These are phyloP conservation scores for Sardinella longiceps DNA, from an alignment of 2,797 vertebrate species.

Conservation along the genomic window DNA sequence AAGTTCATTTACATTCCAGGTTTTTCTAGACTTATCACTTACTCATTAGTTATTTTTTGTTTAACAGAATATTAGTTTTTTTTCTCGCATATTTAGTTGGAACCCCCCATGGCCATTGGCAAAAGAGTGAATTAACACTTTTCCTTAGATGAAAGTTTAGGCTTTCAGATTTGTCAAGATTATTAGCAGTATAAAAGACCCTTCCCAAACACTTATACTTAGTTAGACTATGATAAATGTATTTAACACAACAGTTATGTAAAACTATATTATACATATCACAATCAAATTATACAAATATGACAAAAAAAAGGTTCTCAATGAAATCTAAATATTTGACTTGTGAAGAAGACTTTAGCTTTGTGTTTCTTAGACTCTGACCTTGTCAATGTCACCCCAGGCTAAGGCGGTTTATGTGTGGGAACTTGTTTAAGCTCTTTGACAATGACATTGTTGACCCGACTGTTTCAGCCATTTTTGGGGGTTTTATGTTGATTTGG, in stretches of 20 bases:
- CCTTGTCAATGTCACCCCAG: conserved; percentile 15
- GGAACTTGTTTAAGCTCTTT: background rate
- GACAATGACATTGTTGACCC: background rate
- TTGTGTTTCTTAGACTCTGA: background rate
- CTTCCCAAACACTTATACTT: background rate
- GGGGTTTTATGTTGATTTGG: background rate
- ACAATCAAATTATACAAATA: background rate
- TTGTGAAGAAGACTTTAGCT: background rate
- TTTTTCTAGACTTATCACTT: background rate
- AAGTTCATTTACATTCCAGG: background rate
- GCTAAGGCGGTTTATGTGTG: conserved; percentile 8
- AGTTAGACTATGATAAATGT: background rate
- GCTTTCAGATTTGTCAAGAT: background rate
- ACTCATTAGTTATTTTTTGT: background rate
- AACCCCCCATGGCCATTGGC: background rate
- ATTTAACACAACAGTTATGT: background rate
- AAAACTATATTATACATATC: background rate
- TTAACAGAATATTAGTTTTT: background rate
- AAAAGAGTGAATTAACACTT: background rate
- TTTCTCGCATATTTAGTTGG: background rate
- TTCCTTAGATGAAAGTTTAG: background rate
- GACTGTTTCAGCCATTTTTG: background rate
- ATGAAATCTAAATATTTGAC: background rate
- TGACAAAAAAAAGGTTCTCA: background rate
- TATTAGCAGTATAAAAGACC: background rate